Conservation (phyloP, 2,888 invertebrate species). For the Megalurothrips usitatus region DNA sequence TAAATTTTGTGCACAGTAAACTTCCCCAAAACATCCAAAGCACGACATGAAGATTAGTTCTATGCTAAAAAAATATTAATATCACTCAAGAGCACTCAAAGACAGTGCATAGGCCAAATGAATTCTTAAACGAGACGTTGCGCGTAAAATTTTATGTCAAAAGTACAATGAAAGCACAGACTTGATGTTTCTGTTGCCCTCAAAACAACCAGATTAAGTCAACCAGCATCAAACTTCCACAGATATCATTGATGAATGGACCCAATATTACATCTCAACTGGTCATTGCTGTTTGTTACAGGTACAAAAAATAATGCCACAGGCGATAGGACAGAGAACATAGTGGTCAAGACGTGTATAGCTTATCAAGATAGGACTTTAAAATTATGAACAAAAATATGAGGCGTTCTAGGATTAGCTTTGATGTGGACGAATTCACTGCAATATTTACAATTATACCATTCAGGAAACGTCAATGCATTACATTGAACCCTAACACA, state of each 20-base stretch:
- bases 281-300: conserved; percentile 13
- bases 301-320: conserved; percentile 13
- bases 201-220: neutral
- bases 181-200: neutral
- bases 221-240: neutral
- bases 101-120: conserved; percentile 24
- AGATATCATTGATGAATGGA: neutral
- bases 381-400: neutral
- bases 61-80: conserved; percentile 18
- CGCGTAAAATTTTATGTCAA: neutral
- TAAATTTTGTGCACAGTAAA: neutral
- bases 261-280: conserved; percentile 1
- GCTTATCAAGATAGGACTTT: neutral
- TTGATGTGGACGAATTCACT: neutral
- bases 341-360: neutral
- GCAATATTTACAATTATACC: neutral
- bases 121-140: neutral
- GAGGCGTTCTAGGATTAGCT: neutral
- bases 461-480: neutral
- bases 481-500: too few species aligned
- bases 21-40: neutral
- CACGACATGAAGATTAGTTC: neutral
- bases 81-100: conserved; percentile 17
- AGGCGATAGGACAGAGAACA: conserved; percentile 2
- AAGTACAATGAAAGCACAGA: neutral